A percentile compares a stretch with the other conserved stretches of the same genome.
Conservation (phyloP, 2,888 invertebrate genomes). For the Melanostoma mellinum region DNA sequence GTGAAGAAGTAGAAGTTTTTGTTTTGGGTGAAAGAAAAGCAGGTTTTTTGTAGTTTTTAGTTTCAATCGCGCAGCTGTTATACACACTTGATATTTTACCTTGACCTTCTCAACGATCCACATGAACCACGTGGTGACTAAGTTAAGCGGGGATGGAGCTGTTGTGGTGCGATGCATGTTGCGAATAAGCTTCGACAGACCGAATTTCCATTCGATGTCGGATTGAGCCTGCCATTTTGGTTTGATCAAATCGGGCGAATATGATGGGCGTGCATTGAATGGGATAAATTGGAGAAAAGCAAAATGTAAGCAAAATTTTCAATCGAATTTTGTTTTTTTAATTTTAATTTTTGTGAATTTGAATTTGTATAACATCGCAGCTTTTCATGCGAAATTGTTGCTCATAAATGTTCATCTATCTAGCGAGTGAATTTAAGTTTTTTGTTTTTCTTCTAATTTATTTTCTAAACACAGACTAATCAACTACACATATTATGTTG, state of each 20-base stretch:
- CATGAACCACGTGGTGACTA: slow-evolving; percentile 96
- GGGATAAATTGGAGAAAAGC: slow-evolving; percentile 57
- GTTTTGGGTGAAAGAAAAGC: slow-evolving; percentile 44
- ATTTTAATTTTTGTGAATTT: slow-evolving; percentile 16
- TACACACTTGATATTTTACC: slow-evolving; percentile 82
- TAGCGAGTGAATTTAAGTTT: slow-evolving; percentile 21
- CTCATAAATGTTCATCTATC: slow-evolving; percentile 40
- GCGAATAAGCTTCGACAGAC: slow-evolving; percentile 97
- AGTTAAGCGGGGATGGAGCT: slow-evolving; percentile 98
- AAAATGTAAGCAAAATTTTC: slow-evolving; percentile 60
- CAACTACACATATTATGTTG: slow-evolving; percentile 49
- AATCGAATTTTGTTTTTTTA: slow-evolving; percentile 19
- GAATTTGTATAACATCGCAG: slow-evolving; percentile 27
- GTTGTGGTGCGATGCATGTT: slow-evolving; percentile 99
- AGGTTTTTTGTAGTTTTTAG: slow-evolving; percentile 45
- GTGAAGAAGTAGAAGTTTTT: slow-evolving; percentile 60
- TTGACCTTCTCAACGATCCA: slow-evolving; percentile 92
- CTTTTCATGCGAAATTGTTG: slow-evolving; percentile 41
- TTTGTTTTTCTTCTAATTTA: slow-evolving; percentile 37
- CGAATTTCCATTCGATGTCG: slow-evolving; percentile 99
- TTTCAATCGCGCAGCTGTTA: slow-evolving; percentile 75
- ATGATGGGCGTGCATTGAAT: slow-evolving; percentile 52
- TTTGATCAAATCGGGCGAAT: slow-evolving; percentile 45
- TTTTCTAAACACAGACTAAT: slow-evolving; percentile 70
- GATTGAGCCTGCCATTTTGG: slow-evolving; percentile 93